Evolutionary conservation across 2,888 invertebrate species (phyloP).

Genomic region (Cheilosia soror): DNA sequence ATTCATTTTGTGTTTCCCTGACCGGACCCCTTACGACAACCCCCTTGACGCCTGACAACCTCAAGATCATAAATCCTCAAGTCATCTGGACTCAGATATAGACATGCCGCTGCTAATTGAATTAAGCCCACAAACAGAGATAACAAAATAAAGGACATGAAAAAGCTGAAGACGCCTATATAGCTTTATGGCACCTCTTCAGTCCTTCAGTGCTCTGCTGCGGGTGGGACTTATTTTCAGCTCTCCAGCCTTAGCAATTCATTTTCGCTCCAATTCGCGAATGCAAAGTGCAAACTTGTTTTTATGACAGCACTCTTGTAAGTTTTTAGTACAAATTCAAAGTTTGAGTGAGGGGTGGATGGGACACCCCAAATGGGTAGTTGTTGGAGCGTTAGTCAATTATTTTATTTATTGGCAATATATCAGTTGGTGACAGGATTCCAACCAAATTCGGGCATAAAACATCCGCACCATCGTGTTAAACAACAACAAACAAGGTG

Average conservation of each 20-base stretch:
- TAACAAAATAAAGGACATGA: conserved; percentile 6
- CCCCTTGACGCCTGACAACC: not conserved
- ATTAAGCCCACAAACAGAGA: conserved; percentile 15
- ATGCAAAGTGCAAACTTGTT: conserved; percentile 21
- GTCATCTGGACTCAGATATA: conserved; percentile 42
- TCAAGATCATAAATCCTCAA: conserved; percentile 44
- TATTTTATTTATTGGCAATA: too few relatives aligned
- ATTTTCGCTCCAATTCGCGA: conserved; percentile 56
- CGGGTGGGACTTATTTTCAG: too few relatives aligned
- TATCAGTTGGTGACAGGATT: too few relatives aligned
- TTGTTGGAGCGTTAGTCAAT: not conserved
- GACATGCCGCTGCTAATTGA: conserved; percentile 34
- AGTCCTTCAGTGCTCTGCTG: not conserved
- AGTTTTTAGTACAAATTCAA: conserved; percentile 18
- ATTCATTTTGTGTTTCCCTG: conserved; percentile 24
- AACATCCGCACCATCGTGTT: not conserved
- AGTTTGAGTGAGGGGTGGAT: not conserved
- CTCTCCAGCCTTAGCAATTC: conserved; percentile 16
- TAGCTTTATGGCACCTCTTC: too few relatives aligned
- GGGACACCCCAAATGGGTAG: not conserved
- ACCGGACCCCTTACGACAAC: conserved; percentile 1
- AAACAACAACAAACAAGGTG: not conserved
- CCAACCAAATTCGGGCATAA: too few relatives aligned
- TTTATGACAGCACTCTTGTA: conserved; percentile 41
- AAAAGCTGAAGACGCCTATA: not conserved